Evolutionary conservation across 2,888 invertebrate species (phyloP), one percentile per base, ranked within the genome.

Genomic region (Eucera pruinosa): DNA sequence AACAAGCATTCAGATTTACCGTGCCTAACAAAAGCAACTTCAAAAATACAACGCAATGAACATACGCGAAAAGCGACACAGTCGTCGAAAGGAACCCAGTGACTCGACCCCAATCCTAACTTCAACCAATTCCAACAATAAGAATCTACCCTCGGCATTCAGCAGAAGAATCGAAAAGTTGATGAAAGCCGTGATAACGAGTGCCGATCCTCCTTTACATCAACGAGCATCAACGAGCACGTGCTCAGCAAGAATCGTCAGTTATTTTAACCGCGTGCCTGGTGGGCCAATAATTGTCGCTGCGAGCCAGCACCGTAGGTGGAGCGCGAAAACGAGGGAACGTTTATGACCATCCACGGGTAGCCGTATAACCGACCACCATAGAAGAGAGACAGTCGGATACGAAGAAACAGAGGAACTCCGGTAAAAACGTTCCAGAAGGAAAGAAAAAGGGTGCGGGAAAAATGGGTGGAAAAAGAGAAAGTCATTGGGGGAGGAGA

Each of bases 281-380:
- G 57, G 78, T 70, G 64, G 64, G 55, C 72, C 72, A 78, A 84
- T 84, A 82, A 84, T 82, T 77, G 77, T 84, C 85, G 75, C 62
- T 71, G 66, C 60, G 68, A 82, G 74, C 81, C 62, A 23, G 20
- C 43, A 7, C n/a, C 5, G 27, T 13, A 47, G 52, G 39, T 18
- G 45, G 30, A 57, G 45, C 45, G 54, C 23, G 20, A 66, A 13
- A 48, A 57, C 48, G 27, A n/a, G 5, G 39, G 45, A 55, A 39
- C 79, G 68, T 79, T 80, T 71, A 79, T 71, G 76, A 62, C 68
- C 83, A 61, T 80, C 62, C 67, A 50, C 66, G 50, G 74, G 62
- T 69, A 62, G 45, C 64, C 81, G 72, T 83, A 78, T 81, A 81
- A 71, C 78, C 62, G 62, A 25, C 25, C n/a, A 73, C n/a, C n/a